A percentile compares a stretch with the other conserved stretches of the same genome.
Evolutionary conservation across 2,888 invertebrate genomes (phyloP).

Genomic region (Germaria angustata): DNA sequence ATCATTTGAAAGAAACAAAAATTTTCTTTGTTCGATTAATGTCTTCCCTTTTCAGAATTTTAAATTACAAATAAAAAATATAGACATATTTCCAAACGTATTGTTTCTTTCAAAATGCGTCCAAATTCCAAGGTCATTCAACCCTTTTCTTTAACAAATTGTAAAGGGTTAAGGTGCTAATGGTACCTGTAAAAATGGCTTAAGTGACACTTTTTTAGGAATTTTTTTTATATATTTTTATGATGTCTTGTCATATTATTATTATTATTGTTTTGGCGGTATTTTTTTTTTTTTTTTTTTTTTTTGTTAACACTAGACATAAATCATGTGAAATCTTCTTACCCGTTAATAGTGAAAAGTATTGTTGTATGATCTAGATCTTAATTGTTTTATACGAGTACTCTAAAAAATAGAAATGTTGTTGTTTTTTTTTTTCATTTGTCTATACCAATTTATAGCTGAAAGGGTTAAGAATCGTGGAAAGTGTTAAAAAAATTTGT

Average conservation of each 20-base stretch:
- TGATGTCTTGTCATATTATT: conserved; percentile 2
- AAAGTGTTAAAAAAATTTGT: conserved; percentile 11
- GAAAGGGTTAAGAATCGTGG: background rate
- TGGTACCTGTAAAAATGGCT: background rate
- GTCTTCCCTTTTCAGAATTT: too few relatives aligned
- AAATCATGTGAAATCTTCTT: conserved; percentile 7
- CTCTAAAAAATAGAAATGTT: background rate
- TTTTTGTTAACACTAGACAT: background rate
- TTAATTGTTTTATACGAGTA: conserved; percentile 25
- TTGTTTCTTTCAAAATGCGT: too few relatives aligned
- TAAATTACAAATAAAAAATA: too few relatives aligned
- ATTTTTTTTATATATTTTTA: conserved; percentile 1
- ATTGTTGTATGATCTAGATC: conserved; percentile 18
- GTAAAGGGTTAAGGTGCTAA: background rate
- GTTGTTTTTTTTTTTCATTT: background rate
- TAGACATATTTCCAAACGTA: too few relatives aligned
- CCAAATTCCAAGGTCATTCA: conserved; percentile 25
- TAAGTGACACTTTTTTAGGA: conserved; percentile 5
- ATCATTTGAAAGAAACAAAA: background rate
- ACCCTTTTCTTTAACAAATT: conserved; percentile 1
- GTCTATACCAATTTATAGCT: too few relatives aligned
- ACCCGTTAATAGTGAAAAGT: conserved; percentile 7
- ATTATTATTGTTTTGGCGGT: conserved; percentile 18
- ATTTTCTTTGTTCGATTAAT: background rate
- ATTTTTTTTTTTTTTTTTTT: too few relatives aligned